Percentiles rank a stretch among this genome's conserved stretches.
Conservation (phyloP, 2,113 vertebrate species). For the Thunnus thynnus region DNA sequence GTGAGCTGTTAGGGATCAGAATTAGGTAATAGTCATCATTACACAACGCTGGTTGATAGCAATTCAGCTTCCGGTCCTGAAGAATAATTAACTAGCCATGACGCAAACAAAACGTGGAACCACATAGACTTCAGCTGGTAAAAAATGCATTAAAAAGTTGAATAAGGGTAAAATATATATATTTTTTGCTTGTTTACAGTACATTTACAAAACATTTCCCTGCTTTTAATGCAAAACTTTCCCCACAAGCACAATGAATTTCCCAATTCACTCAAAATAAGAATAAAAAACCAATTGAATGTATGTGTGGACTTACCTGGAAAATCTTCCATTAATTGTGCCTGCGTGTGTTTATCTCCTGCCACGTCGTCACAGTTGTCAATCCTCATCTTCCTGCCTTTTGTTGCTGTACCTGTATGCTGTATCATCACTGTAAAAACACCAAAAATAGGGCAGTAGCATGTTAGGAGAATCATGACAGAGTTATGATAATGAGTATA, state of each 20-base stretch:
- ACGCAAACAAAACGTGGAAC: conserved; percentile 7
- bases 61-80: conserved; percentile 8
- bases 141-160: too few species aligned
- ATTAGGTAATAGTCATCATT: conserved; percentile 37
- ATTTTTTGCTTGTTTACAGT: not conserved
- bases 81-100: conserved; percentile 4
- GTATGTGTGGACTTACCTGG: too few species aligned
- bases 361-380: not conserved
- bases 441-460: conserved; percentile 1
- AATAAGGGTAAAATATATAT: too few species aligned
- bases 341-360: conserved; percentile 13
- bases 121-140: not conserved
- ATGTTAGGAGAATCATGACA: not conserved
- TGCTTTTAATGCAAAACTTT: not conserved
- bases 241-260: not conserved
- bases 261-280: too few species aligned
- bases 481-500: not conserved
- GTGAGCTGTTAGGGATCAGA: conserved; percentile 33
- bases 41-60: conserved; percentile 36
- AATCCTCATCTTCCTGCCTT: conserved; percentile 11
- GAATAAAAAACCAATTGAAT: too few species aligned
- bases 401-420: not conserved
- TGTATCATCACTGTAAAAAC: not conserved
- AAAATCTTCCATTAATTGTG: too few species aligned
- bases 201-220: too few species aligned